Conservation (phyloP, 2,888 invertebrate genomes). For the Toxonevra muliebris region DNA sequence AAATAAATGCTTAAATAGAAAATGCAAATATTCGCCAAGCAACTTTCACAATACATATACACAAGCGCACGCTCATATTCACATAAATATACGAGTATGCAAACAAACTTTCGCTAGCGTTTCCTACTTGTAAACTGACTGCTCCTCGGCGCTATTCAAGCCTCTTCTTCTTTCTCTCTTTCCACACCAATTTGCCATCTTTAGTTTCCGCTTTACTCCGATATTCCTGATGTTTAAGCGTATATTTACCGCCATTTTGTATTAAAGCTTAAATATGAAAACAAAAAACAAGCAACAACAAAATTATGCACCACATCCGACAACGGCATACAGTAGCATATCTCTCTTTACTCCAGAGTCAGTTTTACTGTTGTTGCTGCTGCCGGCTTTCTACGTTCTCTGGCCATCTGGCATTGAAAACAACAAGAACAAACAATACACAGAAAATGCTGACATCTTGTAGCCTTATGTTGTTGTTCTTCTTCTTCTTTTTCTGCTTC, state of each 20-base stretch:
- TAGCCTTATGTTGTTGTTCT: too few species aligned
- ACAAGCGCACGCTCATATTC: too few species aligned
- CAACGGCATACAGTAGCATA: background rate
- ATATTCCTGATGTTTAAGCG: too few species aligned
- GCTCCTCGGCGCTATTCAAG: background rate
- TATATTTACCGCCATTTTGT: background rate
- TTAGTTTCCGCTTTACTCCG: background rate
- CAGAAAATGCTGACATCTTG: too few species aligned
- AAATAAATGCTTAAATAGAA: slow-evolving; percentile 4
- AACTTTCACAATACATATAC: too few species aligned
- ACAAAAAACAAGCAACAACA: too few species aligned
- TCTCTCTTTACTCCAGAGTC: background rate
- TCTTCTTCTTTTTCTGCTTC: too few species aligned
- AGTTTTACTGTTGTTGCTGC: background rate
- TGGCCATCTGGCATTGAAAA: too few species aligned
- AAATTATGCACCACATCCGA: slow-evolving; percentile 1
- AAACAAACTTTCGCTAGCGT: too few species aligned
- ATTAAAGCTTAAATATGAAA: background rate
- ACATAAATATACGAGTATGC: too few species aligned
- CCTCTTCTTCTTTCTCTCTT: background rate
- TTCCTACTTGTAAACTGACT: too few species aligned
- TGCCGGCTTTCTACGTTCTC: background rate
- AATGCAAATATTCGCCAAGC: background rate
- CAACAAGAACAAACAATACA: too few species aligned
- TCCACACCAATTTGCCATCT: background rate